phyloP scores from a whole-genome alignment of 1,140 invertebrate species.

The Ceratina australensis region DNA sequence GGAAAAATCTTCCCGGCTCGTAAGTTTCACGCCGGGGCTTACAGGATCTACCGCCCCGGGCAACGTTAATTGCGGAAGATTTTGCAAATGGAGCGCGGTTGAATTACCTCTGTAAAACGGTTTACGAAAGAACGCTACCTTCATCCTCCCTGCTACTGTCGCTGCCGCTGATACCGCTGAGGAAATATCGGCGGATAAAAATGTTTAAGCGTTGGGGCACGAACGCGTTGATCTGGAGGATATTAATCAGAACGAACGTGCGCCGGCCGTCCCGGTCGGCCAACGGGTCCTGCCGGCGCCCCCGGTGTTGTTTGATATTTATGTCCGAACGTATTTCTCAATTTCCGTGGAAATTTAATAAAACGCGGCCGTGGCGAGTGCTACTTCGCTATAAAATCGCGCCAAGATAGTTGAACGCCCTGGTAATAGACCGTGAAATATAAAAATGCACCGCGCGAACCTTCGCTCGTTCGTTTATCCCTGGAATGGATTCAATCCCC shows the following conservation, averaged over 20 bases:
- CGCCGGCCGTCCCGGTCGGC: too few relatives aligned
- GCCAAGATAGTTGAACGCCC: neutral
- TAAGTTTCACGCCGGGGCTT: slow-evolving; percentile 32
- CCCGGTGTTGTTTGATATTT: neutral
- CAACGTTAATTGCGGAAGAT: slow-evolving; percentile 37
- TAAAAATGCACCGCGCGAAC: slow-evolving; percentile 1
- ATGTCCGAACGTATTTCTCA: slow-evolving; percentile 1
- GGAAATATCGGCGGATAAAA: neutral
- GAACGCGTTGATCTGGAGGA: neutral
- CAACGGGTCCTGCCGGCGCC: too few relatives aligned
- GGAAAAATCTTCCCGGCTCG: slow-evolving; percentile 20
- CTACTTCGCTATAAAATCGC: slow-evolving; percentile 12
- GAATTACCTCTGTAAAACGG: slow-evolving; percentile 18
- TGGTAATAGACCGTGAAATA: too few relatives aligned
- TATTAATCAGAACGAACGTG: slow-evolving; percentile 13
- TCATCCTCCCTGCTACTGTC: too few relatives aligned
- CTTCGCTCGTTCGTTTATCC: neutral
- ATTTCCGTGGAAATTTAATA: slow-evolving; percentile 13
- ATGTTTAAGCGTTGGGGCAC: neutral
- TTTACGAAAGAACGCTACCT: neutral
- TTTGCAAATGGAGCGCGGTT: slow-evolving; percentile 32
- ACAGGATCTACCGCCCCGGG: slow-evolving; percentile 4
- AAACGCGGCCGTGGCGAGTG: neutral
- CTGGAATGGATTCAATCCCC: neutral
- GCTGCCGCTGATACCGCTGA: neutral